Conservation (phyloP, 2,888 invertebrate genomes). For the Vannuccia rotundouncinata region DNA sequence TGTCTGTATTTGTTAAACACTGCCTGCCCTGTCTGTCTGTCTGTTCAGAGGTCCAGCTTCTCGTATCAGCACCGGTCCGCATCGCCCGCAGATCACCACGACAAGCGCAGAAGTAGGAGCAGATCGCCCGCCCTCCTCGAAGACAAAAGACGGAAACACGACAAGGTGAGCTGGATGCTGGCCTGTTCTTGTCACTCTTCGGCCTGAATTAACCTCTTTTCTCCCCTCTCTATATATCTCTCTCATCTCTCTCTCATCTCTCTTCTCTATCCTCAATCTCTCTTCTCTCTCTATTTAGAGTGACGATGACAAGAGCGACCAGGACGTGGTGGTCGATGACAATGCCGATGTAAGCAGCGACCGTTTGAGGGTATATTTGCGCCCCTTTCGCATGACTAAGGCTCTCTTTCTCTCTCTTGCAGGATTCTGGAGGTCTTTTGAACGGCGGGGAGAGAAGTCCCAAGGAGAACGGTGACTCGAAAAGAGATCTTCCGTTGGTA, state of each 20-base stretch:
- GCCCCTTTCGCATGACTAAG: too few species aligned
- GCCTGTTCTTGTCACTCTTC: too few species aligned
- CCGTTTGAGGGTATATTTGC: too few species aligned
- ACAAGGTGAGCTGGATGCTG: neutral
- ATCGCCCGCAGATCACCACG: neutral
- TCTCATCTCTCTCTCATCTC: too few species aligned
- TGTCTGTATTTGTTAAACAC: too few species aligned
- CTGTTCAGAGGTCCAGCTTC: neutral
- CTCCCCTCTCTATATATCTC: too few species aligned
- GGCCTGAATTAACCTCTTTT: too few species aligned
- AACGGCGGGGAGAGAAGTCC: neutral
- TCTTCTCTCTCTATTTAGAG: neutral
- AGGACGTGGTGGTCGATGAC: constrained; percentile 1
- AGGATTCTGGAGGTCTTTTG: neutral
- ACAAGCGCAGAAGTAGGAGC: neutral
- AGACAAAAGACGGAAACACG: neutral
- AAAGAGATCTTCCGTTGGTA: neutral
- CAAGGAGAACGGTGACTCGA: constrained; percentile 7
- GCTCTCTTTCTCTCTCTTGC: neutral
- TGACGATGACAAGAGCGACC: constrained; percentile 2
- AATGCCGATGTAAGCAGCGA: neutral
- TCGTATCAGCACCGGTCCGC: neutral
- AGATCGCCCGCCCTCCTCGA: neutral
- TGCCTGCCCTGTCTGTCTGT: neutral
- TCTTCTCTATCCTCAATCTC: too few species aligned